Conservation (phyloP, 2,888 invertebrate genomes). For the Cephalotes varians region DNA sequence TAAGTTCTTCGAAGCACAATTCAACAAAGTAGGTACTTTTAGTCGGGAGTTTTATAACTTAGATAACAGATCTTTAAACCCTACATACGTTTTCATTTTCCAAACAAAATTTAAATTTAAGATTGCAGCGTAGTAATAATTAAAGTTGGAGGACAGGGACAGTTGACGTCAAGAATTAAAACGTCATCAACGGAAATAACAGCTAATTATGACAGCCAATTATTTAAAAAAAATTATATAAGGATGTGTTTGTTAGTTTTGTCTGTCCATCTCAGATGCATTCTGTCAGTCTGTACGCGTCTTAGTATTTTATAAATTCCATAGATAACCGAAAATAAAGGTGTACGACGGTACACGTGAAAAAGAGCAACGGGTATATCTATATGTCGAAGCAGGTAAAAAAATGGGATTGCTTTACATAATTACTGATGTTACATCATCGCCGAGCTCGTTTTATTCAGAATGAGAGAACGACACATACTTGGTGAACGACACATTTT, state of each 20-base stretch:
- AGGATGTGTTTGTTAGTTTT: neutral
- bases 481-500: neutral
- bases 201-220: neutral
- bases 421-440: constrained; percentile 31
- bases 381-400: neutral
- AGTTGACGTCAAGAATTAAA: neutral
- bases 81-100: neutral
- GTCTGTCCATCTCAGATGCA: neutral
- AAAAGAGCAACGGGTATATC: constrained; percentile 3
- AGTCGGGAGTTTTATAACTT: neutral
- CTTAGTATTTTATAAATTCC: neutral
- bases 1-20: neutral
- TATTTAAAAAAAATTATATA: neutral
- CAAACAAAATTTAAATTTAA: neutral
- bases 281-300: neutral
- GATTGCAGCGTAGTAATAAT: neutral
- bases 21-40: neutral
- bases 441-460: constrained; percentile 22
- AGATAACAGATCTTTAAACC: neutral
- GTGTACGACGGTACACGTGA: neutral
- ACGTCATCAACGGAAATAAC: neutral
- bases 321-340: neutral
- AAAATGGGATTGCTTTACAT: constrained; percentile 19
- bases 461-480: neutral
- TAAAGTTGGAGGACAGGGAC: neutral